These are phyloP conservation scores for Itoplectis maculator DNA, from an alignment of 2,888 invertebrate genomes.

Conservation along the genomic window DNA sequence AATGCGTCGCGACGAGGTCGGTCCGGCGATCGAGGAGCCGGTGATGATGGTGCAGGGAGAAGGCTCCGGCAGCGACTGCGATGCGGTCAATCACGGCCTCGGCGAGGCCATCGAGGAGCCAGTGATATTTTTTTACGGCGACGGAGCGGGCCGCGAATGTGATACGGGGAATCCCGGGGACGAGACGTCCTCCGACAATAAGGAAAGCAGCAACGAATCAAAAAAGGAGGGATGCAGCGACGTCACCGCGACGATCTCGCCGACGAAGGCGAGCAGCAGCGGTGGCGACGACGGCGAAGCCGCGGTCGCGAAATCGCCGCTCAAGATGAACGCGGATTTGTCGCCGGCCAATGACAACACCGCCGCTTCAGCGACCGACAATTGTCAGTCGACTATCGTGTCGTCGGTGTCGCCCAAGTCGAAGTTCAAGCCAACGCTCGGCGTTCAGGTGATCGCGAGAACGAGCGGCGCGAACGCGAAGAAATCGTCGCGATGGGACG, in stretches of 20 bases:
- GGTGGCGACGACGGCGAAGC: conserved; percentile 73
- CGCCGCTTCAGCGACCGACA: conserved; percentile 56
- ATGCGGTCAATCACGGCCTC: conserved; percentile 85
- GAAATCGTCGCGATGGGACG: conserved; percentile 85
- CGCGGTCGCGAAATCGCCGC: conserved; percentile 71
- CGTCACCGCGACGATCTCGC: conserved; percentile 70
- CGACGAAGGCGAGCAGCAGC: conserved; percentile 71
- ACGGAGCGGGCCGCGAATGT: conserved; percentile 90
- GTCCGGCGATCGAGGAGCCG: conserved; percentile 91
- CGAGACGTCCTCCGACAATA: conserved; percentile 77
- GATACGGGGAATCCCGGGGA: conserved; percentile 89
- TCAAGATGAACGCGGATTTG: conserved; percentile 70
- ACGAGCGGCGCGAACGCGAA: conserved; percentile 72
- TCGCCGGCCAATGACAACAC: conserved; percentile 65
- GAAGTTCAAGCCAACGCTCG: conserved; percentile 82
- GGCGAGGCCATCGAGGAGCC: conserved; percentile 92
- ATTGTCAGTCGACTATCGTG: conserved; percentile 63
- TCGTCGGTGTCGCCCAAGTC: conserved; percentile 71
- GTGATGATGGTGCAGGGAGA: conserved; percentile 89
- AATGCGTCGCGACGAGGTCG: conserved; percentile 81
- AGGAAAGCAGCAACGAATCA: conserved; percentile 79
- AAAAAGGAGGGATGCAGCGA: conserved; percentile 75
- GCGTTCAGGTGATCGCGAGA: conserved; percentile 82
- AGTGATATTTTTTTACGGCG: conserved; percentile 89
- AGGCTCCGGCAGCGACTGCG: conserved; percentile 89